These are phyloP conservation scores for Xylocampa areola DNA, from an alignment of 2,888 invertebrate genomes.

Conservation along the genomic window DNA sequence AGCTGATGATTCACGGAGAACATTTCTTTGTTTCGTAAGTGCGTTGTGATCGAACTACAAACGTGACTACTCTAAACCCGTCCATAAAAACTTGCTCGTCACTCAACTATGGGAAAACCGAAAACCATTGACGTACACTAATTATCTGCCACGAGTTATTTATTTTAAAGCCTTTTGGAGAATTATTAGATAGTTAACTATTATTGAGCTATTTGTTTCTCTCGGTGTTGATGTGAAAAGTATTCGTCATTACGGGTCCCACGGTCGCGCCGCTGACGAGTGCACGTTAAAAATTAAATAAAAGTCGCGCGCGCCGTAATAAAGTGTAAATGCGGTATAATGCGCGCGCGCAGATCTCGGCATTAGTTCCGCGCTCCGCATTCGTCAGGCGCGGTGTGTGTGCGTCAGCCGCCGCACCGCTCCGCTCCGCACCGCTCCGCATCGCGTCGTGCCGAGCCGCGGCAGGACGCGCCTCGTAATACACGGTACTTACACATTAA, in stretches of 20 bases:
- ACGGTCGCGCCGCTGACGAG: slow-evolving; percentile 40
- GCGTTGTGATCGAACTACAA: slow-evolving; percentile 16
- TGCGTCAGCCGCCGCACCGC: slow-evolving; percentile 34
- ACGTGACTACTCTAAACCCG: slow-evolving; percentile 47
- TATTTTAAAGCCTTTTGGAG: slow-evolving; percentile 23
- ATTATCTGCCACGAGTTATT: slow-evolving; percentile 13
- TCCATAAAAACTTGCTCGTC: slow-evolving; percentile 42
- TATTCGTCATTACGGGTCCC: slow-evolving; percentile 42
- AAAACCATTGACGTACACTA: slow-evolving; percentile 38
- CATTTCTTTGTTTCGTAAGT: slow-evolving; percentile 21
- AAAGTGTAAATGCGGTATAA: slow-evolving; percentile 65
- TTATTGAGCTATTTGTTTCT: slow-evolving; percentile 32
- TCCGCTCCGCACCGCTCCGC: slow-evolving; percentile 29
- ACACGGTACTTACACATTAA: slow-evolving; percentile 51
- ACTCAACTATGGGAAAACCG: slow-evolving; percentile 41
- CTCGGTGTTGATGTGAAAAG: slow-evolving; percentile 28
- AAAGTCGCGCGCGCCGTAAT: slow-evolving; percentile 62
- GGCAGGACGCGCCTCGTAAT: slow-evolving; percentile 31
- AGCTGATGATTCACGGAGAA: slow-evolving; percentile 3
- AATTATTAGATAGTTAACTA: slow-evolving; percentile 22
- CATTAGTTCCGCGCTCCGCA: slow-evolving; percentile 75
- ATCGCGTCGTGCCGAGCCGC: slow-evolving; percentile 44
- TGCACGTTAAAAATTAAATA: slow-evolving; percentile 59
- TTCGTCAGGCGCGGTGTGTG: slow-evolving; percentile 77
- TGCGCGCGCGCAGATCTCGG: slow-evolving; percentile 61